Percentiles rank a stretch among this genome's conserved stretches.
phyloP scores from a whole-genome alignment of 2,888 invertebrate genomes.

The Drosophila affinis region DNA sequence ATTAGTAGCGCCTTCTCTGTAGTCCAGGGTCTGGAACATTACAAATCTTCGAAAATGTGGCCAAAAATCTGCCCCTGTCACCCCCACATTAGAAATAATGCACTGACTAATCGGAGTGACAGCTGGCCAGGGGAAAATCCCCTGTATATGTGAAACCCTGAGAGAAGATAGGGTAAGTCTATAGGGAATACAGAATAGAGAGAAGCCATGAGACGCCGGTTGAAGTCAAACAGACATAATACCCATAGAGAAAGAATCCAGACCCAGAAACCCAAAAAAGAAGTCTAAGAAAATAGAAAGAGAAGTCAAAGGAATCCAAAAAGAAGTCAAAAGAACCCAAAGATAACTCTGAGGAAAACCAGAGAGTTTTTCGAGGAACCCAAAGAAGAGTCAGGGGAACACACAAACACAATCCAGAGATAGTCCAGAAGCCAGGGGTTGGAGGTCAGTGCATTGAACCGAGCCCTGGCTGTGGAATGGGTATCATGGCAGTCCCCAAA shows the following conservation, averaged over 20 bases:
- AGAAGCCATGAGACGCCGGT: too few relatives aligned
- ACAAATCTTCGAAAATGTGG: conserved; percentile 40
- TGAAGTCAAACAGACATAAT: not conserved
- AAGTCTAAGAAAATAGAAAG: not conserved
- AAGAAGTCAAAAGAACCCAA: too few relatives aligned
- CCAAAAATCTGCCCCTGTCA: conserved; percentile 9
- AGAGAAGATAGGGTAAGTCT: not conserved
- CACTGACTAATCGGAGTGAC: conserved; percentile 48
- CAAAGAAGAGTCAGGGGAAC: not conserved
- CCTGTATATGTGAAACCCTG: too few relatives aligned
- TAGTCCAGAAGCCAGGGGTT: not conserved
- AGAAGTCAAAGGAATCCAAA: too few relatives aligned
- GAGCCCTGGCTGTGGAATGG: not conserved
- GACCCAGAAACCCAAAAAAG: not conserved
- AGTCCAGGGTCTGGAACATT: not conserved
- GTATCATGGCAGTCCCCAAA: conserved; percentile 35
- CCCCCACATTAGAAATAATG: conserved; percentile 30
- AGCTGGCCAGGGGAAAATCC: conserved; percentile 30
- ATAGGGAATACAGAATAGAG: not conserved
- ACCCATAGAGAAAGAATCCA: not conserved
- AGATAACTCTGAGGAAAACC: not conserved
- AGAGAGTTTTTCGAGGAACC: not conserved
- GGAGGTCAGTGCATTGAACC: conserved; percentile 33
- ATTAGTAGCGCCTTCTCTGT: conserved; percentile 51
- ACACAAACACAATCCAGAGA: not conserved